Conservation (phyloP, 2,113 vertebrate species). For the Myotis brandtii region DNA sequence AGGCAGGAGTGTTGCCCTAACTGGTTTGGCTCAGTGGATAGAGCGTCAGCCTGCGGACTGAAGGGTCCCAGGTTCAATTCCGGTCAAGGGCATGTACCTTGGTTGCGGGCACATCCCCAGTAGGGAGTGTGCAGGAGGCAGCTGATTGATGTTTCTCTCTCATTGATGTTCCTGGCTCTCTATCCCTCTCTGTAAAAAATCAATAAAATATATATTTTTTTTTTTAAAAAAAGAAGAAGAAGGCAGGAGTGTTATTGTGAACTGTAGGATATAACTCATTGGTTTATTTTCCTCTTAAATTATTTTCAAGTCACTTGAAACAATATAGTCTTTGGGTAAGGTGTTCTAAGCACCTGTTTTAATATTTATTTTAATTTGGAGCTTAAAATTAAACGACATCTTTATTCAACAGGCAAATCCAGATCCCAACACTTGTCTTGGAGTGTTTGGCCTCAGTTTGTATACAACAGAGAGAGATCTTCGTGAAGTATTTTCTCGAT, state of each 20-base stretch:
- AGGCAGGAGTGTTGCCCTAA: not conserved
- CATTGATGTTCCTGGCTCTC: too few species aligned
- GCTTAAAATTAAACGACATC: not conserved
- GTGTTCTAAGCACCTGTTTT: not conserved
- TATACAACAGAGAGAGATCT: slow-evolving; percentile 96
- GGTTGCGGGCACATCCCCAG: too few species aligned
- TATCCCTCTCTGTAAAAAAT: too few species aligned
- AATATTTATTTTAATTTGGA: slow-evolving; percentile 12
- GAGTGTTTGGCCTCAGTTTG: slow-evolving; percentile 96
- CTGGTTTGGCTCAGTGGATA: too few species aligned
- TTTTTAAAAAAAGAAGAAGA: not conserved
- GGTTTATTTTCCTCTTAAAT: not conserved
- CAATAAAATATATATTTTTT: too few species aligned
- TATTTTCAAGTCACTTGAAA: slow-evolving; percentile 41
- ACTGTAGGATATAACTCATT: not conserved
- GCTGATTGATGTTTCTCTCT: too few species aligned
- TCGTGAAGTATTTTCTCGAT: slow-evolving; percentile 96
- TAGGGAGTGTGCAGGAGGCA: too few species aligned
- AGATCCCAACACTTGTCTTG: slow-evolving; percentile 95
- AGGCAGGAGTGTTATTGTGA: not conserved
- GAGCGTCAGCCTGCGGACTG: too few species aligned
- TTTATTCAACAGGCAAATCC: slow-evolving; percentile 92
- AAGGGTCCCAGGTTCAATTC: too few species aligned
- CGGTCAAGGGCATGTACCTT: too few species aligned
- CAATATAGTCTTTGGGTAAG: not conserved